phyloP scores from a whole-genome alignment of 2,113 vertebrate species.

The Antechinus flavipes region DNA sequence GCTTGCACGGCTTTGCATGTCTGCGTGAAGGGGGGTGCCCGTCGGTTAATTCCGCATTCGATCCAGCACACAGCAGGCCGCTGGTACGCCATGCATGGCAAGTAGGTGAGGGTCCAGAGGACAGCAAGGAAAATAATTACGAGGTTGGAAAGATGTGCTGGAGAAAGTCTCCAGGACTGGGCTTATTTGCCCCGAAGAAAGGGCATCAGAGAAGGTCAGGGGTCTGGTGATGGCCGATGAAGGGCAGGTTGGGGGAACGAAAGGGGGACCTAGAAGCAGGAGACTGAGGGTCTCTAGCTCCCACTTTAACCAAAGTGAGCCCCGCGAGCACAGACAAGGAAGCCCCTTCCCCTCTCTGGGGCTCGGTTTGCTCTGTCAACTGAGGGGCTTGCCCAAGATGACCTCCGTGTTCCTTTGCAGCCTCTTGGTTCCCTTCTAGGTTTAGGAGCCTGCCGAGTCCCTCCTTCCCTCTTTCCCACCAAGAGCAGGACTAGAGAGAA shows the following conservation, averaged over 20 bases:
- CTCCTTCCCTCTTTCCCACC: not conserved
- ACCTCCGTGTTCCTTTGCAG: not conserved
- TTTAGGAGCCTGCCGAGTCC: not conserved
- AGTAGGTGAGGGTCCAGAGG: conserved; percentile 63
- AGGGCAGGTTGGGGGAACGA: not conserved
- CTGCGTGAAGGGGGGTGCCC: not conserved
- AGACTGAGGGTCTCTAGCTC: not conserved
- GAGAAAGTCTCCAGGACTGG: not conserved
- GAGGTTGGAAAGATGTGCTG: conserved; percentile 56
- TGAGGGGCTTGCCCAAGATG: not conserved
- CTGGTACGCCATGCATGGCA: conserved; percentile 64
- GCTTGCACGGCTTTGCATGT: not conserved
- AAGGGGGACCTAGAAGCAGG: too few species aligned
- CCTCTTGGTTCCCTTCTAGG: not conserved
- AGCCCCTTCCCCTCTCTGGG: not conserved
- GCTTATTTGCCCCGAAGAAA: not conserved
- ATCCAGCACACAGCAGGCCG: not conserved
- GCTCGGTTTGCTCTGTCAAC: not conserved
- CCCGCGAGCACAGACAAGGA: not conserved
- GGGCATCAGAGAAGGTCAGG: not conserved
- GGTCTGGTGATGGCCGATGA: not conserved
- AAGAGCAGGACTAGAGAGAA: not conserved
- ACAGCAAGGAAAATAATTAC: conserved; percentile 67
- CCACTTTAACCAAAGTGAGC: not conserved
- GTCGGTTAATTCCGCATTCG: conserved; percentile 11